Conservation (phyloP, 2,888 invertebrate genomes). For the Leucophenga maculata region DNA sequence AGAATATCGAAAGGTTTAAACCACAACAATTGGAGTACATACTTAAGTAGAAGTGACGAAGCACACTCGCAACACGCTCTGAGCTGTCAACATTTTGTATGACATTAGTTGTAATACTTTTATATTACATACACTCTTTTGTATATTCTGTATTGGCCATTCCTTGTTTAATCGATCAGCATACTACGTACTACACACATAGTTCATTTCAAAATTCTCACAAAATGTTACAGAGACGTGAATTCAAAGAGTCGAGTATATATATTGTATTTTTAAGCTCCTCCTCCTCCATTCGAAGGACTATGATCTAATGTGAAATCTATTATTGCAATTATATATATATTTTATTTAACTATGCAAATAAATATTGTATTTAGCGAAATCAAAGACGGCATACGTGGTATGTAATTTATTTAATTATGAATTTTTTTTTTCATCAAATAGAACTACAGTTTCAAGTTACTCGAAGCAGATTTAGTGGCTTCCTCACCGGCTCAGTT, state of each 20-base stretch:
- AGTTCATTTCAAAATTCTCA: not conserved
- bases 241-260: not conserved
- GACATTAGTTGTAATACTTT: not conserved
- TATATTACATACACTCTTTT: not conserved
- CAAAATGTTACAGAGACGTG: not conserved
- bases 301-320: not conserved
- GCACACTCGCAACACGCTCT: conserved; percentile 19
- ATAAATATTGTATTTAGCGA: conserved; percentile 13
- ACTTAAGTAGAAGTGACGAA: not conserved
- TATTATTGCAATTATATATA: conserved; percentile 23
- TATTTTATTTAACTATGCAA: conserved; percentile 24
- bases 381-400: too few species aligned
- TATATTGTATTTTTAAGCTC: not conserved
- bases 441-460: too few species aligned
- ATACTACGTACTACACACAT: not conserved
- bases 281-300: conserved; percentile 5
- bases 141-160: conserved; percentile 17
- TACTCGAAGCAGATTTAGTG: too few species aligned
- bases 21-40: not conserved
- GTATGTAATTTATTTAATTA: too few species aligned
- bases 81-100: not conserved
- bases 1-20: conserved; percentile 93
- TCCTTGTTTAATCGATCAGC: conserved; percentile 6
- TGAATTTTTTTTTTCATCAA: too few species aligned
- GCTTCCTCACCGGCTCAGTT: too few species aligned